Conservation (phyloP, 2,797 vertebrate species). For the Syngnathus acus region DNA sequence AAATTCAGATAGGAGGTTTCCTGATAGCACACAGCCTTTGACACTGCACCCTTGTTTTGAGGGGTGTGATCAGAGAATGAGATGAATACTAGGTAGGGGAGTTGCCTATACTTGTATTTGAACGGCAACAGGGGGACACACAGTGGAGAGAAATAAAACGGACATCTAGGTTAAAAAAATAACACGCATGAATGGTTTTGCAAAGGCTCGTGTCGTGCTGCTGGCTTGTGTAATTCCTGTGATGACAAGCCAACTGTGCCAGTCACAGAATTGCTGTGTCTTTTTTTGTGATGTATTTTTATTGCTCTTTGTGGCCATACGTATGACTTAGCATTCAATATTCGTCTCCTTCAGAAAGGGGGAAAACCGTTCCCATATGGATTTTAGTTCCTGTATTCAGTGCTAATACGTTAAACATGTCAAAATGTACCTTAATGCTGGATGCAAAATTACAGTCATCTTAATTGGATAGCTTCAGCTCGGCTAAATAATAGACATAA, state of each 20-base stretch:
- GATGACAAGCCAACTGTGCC: conserved; percentile 51
- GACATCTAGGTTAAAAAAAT: conserved; percentile 61
- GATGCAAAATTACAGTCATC: not conserved
- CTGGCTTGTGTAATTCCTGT: conserved; percentile 49
- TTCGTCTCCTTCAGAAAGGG: not conserved
- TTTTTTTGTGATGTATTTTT: conserved; percentile 43
- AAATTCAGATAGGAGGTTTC: conserved; percentile 45
- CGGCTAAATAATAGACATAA: not conserved
- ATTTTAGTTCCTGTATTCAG: not conserved
- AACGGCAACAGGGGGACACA: conserved; percentile 32
- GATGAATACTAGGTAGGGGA: conserved; percentile 25
- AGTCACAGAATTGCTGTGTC: conserved; percentile 40
- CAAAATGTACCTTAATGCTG: not conserved
- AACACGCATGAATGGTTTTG: conserved; percentile 61
- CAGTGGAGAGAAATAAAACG: conserved; percentile 54
- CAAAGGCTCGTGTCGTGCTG: conserved; percentile 56
- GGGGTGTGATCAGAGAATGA: conserved; percentile 30
- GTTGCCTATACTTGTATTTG: conserved; percentile 28
- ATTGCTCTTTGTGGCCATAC: conserved; percentile 18
- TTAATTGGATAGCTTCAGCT: not conserved
- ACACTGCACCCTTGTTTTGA: conserved; percentile 46
- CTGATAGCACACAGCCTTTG: conserved; percentile 32
- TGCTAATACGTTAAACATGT: not conserved
- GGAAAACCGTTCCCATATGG: not conserved
- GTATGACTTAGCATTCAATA: not conserved